Percentiles rank a stretch among this genome's conserved stretches.
Evolutionary conservation across 2,113 vertebrate species (phyloP).

Genomic region (Piprites chloris): DNA sequence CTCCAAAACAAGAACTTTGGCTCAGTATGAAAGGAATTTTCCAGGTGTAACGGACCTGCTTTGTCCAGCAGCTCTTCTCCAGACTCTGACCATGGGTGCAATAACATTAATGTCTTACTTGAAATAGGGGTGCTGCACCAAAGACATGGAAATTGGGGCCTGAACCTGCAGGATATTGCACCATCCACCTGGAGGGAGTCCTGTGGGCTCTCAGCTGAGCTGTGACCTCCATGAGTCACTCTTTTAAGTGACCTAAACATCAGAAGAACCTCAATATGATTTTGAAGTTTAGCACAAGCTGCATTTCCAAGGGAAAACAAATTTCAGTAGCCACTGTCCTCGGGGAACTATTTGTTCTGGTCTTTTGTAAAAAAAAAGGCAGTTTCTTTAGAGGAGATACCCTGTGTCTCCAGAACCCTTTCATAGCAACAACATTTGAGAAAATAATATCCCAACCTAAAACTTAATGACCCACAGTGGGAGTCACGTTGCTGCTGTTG

Average conservation of each 20-base stretch:
- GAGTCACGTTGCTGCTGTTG: background rate
- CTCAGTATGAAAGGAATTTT: background rate
- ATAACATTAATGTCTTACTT: background rate
- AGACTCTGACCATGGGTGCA: background rate
- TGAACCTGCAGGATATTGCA: accelerated
- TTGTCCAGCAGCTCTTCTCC: background rate
- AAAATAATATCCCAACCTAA: background rate
- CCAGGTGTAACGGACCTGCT: background rate
- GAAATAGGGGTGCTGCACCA: accelerated
- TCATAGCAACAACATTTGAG: background rate
- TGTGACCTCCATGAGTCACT: background rate
- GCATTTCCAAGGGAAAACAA: background rate
- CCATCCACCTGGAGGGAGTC: background rate
- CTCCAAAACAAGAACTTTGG: background rate
- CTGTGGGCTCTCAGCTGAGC: background rate
- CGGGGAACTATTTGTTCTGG: background rate
- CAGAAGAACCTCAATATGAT: background rate
- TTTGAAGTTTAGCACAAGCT: background rate
- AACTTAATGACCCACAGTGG: constrained; percentile 39
- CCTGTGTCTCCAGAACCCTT: background rate
- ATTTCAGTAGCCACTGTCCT: background rate
- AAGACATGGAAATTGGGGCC: background rate
- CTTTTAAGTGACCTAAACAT: background rate
- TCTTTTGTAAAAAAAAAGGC: background rate
- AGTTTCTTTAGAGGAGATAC: background rate